Evolutionary conservation across 2,888 invertebrate genomes (phyloP).

Genomic region (Elgonia sp.): DNA sequence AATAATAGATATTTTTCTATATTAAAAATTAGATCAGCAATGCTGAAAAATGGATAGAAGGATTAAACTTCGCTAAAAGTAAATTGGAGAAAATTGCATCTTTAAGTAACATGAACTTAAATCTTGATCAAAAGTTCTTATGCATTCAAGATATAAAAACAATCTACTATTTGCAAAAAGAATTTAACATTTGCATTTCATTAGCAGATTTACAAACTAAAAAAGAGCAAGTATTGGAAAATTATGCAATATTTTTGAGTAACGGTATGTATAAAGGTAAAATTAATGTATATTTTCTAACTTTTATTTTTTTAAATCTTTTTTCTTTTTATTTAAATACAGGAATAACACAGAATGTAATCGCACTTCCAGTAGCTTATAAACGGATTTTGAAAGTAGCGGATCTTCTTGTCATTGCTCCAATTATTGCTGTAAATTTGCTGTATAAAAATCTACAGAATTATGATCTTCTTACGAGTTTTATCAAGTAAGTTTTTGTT

Average conservation of each 20-base stretch:
- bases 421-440: constrained; percentile 75
- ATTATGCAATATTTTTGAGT: constrained; percentile 74
- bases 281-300: not conserved
- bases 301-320: not conserved
- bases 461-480: constrained; percentile 76
- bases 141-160: constrained; percentile 78
- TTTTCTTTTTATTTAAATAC: no score
- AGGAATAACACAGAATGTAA: no score
- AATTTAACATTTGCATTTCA: constrained; percentile 78
- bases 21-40: constrained; percentile 53
- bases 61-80: constrained; percentile 78
- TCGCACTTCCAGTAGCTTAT: not conserved
- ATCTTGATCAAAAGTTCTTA: constrained; percentile 68
- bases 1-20: no score
- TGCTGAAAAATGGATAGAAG: constrained; percentile 79
- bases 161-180: constrained; percentile 78
- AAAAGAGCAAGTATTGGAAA: constrained; percentile 77
- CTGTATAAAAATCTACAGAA: constrained; percentile 77
- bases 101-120: constrained; percentile 24
- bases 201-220: constrained; percentile 76
- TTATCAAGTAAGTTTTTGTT: constrained; percentile 76
- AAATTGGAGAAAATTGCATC: constrained; percentile 76
- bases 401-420: constrained; percentile 77
- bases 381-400: constrained; percentile 70
- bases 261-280: constrained; percentile 73